Conservation (phyloP, 2,888 invertebrate genomes). For the Ariolimax columbianus region DNA sequence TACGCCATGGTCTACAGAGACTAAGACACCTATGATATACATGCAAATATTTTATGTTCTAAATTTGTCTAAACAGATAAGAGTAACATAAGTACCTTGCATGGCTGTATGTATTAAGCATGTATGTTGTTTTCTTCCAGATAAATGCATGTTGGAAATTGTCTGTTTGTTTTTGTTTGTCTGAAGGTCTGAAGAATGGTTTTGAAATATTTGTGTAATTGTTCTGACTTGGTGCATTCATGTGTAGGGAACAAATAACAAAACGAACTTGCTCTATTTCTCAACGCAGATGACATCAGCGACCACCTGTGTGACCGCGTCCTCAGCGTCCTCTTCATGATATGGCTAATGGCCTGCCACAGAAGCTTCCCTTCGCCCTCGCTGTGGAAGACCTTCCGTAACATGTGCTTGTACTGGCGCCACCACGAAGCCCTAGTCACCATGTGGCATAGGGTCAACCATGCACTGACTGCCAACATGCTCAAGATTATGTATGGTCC, state of each 20-base stretch:
- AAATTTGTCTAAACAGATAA: too few relatives aligned
- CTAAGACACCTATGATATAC: too few relatives aligned
- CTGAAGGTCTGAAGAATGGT: too few relatives aligned
- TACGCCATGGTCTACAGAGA: too few relatives aligned
- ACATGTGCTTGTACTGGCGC: conserved; percentile 95
- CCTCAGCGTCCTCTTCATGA: conserved; percentile 93
- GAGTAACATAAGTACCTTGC: too few relatives aligned
- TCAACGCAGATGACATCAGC: conserved; percentile 88
- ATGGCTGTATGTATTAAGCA: too few relatives aligned
- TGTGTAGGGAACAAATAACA: not conserved
- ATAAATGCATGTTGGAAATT: too few relatives aligned
- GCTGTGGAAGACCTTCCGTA: conserved; percentile 95
- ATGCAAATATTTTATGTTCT: too few relatives aligned
- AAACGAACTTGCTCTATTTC: not conserved
- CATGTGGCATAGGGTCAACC: conserved; percentile 96
- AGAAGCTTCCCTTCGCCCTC: conserved; percentile 95
- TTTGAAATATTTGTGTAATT: too few relatives aligned
- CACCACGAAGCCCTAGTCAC: conserved; percentile 94
- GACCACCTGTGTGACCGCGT: conserved; percentile 96
- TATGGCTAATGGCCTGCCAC: conserved; percentile 88
- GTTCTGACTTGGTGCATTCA: too few relatives aligned
- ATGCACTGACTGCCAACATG: conserved; percentile 90
- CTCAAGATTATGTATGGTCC: conserved; percentile 91
- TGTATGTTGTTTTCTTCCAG: too few relatives aligned
- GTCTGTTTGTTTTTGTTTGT: too few relatives aligned